Evolutionary conservation across 2,113 vertebrate genomes (phyloP), one percentile per base, ranked within the genome.

Genomic region (Paracanthobrama guichenoti): DNA sequence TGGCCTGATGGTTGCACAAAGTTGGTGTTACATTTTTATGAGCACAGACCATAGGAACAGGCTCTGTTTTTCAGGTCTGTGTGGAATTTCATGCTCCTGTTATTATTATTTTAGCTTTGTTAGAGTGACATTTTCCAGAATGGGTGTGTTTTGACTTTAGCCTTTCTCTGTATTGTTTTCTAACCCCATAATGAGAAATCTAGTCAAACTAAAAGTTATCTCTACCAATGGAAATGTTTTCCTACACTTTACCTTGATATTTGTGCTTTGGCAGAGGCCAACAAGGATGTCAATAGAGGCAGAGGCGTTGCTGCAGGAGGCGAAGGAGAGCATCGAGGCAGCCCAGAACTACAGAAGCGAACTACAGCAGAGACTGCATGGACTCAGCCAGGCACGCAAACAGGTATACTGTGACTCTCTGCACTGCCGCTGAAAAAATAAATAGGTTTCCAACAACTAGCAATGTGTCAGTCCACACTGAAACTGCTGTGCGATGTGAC

Each of bases 321-420:
- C 97, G 1, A 96, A 94, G 64, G 97, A 98, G 92, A 97, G 95
- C 93, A 96, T 99, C 69, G 97, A 97, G 91, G 97, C 97, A 18
- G 97, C 97, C 50, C 95, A 96, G 89, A 97, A 96, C 93, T 97
- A 98, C 92, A 93, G 94, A 89, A 94, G 91, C 22, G 97, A 98
- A 84, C 94, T 99, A 76, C 95, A 95, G 91, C 96, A 96, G 90
- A 93, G 97, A 8, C 92, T 99, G 83, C 92, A 95, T 85, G 97
- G 96, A 69, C 95, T 98, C 89, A 96, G 90, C 42, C 96, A 96
- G 93, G 97, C 96, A 35, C 95, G 95, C 79, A 94, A 94, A 90
- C 97, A 97, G 97, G 96, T 97, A 91, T 59, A 44, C 57, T 39
- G 42, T 20, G 48, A 67, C n/a, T 60, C 31, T 78, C 55, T 44